Base-by-base conservation (phyloP, 2,888 invertebrate species). In the Synergus japonicus region DNA sequence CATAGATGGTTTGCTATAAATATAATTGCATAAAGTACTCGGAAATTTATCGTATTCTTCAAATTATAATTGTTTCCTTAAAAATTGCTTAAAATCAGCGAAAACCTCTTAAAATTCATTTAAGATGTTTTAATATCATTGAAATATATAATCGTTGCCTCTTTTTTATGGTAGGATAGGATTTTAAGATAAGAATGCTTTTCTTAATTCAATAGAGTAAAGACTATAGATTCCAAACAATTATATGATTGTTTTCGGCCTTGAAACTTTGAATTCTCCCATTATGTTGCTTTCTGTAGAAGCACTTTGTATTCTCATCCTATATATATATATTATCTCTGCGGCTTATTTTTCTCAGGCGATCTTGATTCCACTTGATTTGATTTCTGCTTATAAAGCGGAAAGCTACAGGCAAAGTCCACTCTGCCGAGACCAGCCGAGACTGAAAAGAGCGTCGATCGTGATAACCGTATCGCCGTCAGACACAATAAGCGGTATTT, bases 401-500 rank as follows among this genome's bases (percentile, higher is more conserved):
- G 65, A 67, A 81, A 82, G 76, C 81, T 83, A 76, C 79, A 80
- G 80, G 76, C 83, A 83, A 82, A 83, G 85, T 83, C 82, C 83
- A 79, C 69, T 79, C 79, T 82, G 82, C 79, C 79, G 84, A 83
- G 83, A 82, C 81, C 29, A 29, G 29, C 29, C 29, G 29, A 29
- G 29, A 29, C 29, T 81, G 79, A 81, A 69, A 81, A 81, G 79
- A 79, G 81, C 83, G 81, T 73, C 78, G 76, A 80, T 83, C 78
- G 78, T 81, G 83, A 80, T 80, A 83, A 81, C 79, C 79, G 81
- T 88, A 88, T 89, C 86, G 81, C 80, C 83, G 83, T 86, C 86
- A 87, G 87, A 87, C 89, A 85, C 85, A 88, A 88, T 89, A 89
- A 87, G 83, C 77, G 43, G 49, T 79, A 82, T 82, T 87, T 88